These are phyloP conservation scores for Dendrocincla tyrannina DNA, from an alignment of 2,797 vertebrate species.

Conservation along the genomic window DNA sequence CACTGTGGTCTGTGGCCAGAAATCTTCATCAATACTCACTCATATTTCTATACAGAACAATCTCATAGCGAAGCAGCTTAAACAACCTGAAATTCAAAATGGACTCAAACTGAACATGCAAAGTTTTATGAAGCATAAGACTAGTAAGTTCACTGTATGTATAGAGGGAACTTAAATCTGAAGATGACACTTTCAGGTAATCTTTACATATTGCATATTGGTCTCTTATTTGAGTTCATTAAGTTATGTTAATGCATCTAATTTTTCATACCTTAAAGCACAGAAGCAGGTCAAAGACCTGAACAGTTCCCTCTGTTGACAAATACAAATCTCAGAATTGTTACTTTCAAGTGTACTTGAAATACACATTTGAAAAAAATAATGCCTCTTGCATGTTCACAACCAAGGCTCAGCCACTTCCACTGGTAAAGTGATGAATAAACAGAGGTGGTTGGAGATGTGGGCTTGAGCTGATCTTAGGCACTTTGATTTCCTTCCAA, in stretches of 20 bases:
- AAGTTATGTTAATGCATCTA: slow-evolving; percentile 35
- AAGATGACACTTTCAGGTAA: not conserved
- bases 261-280: slow-evolving; percentile 10
- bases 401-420: not conserved
- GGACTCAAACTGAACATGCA: not conserved
- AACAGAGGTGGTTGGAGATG: not conserved
- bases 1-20: not conserved
- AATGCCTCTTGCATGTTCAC: slow-evolving; percentile 31
- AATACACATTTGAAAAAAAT: not conserved
- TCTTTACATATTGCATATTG: not conserved
- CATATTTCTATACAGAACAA: not conserved
- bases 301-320: slow-evolving; percentile 39
- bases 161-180: not conserved
- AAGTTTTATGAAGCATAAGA: not conserved
- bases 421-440: not conserved
- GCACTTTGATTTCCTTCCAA: not conserved
- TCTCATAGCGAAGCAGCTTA: not conserved
- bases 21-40: not conserved
- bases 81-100: not conserved
- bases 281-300: not conserved
- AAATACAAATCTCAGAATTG: slow-evolving; percentile 55
- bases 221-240: slow-evolving; percentile 43
- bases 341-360: slow-evolving; percentile 26
- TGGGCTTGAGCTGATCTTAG: not conserved
- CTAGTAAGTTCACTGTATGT: not conserved